A percentile compares a stretch with the other conserved stretches of the same genome.
These are phyloP conservation scores for Watsonalla binaria DNA, from an alignment of 2,888 invertebrate genomes.

Conservation along the genomic window DNA sequence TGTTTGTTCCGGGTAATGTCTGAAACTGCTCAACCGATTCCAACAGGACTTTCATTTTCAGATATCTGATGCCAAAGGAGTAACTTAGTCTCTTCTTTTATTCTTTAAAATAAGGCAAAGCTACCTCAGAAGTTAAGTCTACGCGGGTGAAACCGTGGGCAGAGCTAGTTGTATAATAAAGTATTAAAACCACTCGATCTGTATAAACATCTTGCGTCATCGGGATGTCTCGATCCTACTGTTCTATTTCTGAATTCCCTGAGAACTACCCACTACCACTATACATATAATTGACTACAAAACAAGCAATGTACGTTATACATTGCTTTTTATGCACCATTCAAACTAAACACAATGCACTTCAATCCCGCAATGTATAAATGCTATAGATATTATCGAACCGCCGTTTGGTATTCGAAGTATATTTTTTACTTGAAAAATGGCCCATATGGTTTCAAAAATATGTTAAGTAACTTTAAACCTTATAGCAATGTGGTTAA, in stretches of 20 bases:
- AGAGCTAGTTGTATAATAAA: conserved; percentile 4
- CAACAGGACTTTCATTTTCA: too few relatives aligned
- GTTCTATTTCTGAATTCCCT: conserved; percentile 54
- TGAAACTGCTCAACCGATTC: too few relatives aligned
- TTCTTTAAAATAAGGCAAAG: too few relatives aligned
- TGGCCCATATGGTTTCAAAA: conserved; percentile 20
- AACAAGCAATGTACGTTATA: conserved; percentile 9
- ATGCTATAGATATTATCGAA: conserved; percentile 9
- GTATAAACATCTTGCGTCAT: conserved; percentile 47
- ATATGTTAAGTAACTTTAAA: background rate
- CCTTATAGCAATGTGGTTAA: background rate
- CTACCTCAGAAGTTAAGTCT: too few relatives aligned
- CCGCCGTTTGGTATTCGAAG: conserved; percentile 2
- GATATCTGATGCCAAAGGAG: too few relatives aligned
- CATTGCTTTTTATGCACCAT: conserved; percentile 21
- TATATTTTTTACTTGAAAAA: conserved; percentile 10
- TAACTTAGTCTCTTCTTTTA: too few relatives aligned
- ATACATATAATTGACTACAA: background rate
- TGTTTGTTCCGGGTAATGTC: too few relatives aligned
- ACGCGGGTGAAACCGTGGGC: too few relatives aligned
- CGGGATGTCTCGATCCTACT: conserved; percentile 32
- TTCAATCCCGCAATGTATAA: conserved; percentile 20
- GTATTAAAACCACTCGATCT: conserved; percentile 34
- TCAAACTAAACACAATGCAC: background rate
- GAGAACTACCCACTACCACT: conserved; percentile 29